These are phyloP conservation scores for Trachythela sp. DNA, from an alignment of 64 coral and sea anemone species.

Conservation along the genomic window DNA sequence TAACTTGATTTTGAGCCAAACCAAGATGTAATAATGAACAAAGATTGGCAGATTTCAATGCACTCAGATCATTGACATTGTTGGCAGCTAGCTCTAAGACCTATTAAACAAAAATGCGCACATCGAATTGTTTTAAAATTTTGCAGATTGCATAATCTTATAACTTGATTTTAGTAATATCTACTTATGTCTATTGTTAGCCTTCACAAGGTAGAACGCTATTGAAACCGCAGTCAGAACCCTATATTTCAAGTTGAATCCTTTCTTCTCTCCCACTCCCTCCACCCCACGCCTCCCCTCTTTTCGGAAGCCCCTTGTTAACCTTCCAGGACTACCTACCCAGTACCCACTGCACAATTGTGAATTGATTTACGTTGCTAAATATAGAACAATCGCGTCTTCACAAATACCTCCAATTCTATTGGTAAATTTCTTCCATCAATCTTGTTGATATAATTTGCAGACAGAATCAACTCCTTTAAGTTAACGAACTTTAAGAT, in stretches of 20 bases:
- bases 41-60: constrained; percentile 55
- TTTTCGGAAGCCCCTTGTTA: no score
- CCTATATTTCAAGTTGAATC: no score
- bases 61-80: constrained; percentile 65
- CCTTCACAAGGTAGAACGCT: no score
- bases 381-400: neutral
- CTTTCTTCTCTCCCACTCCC: no score
- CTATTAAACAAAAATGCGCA: constrained; percentile 28
- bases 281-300: neutral
- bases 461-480: constrained; percentile 71
- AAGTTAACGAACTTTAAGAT: constrained; percentile 78
- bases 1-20: constrained; percentile 73
- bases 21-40: constrained; percentile 81
- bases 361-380: no score
- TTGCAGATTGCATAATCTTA: neutral
- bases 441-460: constrained; percentile 67
- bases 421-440: constrained; percentile 75
- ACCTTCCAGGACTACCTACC: no score
- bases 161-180: no score
- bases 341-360: no score
- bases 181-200: no score
- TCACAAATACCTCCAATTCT: constrained; percentile 64
- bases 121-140: neutral
- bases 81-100: constrained; percentile 94
- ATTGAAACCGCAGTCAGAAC: no score